Conservation (phyloP, 2,113 vertebrate species). For the Girardinichthys multiradiatus region DNA sequence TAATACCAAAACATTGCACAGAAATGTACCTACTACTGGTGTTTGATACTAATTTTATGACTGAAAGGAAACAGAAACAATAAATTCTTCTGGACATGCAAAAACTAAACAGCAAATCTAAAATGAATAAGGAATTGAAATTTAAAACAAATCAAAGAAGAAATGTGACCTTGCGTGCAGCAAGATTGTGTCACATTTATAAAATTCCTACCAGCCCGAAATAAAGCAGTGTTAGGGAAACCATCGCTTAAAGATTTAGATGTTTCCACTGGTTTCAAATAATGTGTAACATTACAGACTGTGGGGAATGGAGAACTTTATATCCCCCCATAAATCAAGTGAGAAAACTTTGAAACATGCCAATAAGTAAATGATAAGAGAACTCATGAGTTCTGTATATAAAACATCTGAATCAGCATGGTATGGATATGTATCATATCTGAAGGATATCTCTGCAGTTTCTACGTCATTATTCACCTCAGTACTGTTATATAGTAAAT, state of each 20-base stretch:
- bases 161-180: not conserved
- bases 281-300: not conserved
- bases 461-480: not conserved
- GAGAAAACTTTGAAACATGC: too few species aligned
- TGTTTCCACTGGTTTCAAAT: not conserved
- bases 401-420: constrained; percentile 6
- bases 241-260: not conserved
- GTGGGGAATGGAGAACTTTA: not conserved
- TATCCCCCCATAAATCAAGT: too few species aligned
- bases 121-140: not conserved
- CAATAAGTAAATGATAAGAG: too few species aligned
- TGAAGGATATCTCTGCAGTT: not conserved
- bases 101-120: not conserved
- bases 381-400: not conserved
- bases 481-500: constrained; percentile 4
- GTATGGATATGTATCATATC: not conserved
- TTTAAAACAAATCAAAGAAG: not conserved
- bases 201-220: not conserved
- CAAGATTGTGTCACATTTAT: not conserved
- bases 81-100: not conserved
- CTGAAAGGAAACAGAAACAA: too few species aligned
- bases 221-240: too few species aligned
- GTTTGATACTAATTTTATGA: too few species aligned
- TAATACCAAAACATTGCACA: too few species aligned
- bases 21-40: too few species aligned